Evolutionary conservation across 1,140 invertebrate species (phyloP), one percentile per base, ranked within the genome.

Genomic region (Idris sp.): DNA sequence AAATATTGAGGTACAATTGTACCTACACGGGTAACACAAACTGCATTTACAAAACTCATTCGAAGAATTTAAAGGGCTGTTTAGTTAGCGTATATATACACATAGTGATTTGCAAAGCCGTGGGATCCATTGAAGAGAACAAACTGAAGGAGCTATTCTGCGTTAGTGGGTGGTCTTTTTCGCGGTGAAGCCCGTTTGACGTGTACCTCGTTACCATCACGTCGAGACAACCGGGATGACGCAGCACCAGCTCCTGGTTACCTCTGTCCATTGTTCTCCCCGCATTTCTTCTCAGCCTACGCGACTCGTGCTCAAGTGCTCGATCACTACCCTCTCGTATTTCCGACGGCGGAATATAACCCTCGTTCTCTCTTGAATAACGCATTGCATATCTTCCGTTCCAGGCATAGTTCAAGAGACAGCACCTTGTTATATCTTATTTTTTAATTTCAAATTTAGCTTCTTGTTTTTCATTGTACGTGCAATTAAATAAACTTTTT

Each of bases 251-350:
- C 80, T 83, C 79, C 82, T 74, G 80, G 80, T 82, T 83, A 81
- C 82, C 82, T 83, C 59, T 75, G 77, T 73, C 78, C 78, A 85
- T 85, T 84, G 82, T 85, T 84, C 82, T 81, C 81, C 82, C 81
- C 81, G 82, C 82, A 83, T 84, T 83, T 83, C 82, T 84, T 84
- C 80, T 82, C 76, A 83, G 48, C 82, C 65, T 67, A 69, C 59
- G 51, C 59, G 83, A 74, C 82, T 85, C 84, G 84, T 85, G 84
- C 82, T 85, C 82, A 83, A 85, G 84, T 85, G 81, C 81, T 83
- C 82, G 79, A 84, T 83, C 79, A 78, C 81, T 80, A 82, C 81
- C 83, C 83, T 79, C 74, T 76, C 65, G 54, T 69, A 71, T 76
- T 76, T 71, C 73, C 73, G 59, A 35, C 73, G 65, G 38, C 53